A percentile compares a stretch with the other conserved stretches of the same genome.
These are phyloP conservation scores for Hoplostethus atlanticus DNA, from an alignment of 2,797 vertebrate species.

Conservation along the genomic window DNA sequence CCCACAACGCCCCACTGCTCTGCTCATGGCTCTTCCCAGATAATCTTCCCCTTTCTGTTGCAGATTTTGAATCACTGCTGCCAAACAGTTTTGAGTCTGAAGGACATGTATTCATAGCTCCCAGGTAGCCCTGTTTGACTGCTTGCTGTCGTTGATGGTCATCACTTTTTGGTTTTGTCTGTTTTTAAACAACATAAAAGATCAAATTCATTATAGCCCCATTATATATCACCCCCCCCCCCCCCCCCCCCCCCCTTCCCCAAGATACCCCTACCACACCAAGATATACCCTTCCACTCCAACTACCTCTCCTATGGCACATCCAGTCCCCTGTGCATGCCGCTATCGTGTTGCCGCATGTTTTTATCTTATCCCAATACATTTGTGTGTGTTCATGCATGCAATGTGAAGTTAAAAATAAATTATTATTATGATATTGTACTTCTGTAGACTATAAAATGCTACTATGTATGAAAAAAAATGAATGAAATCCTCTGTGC, in stretches of 20 bases:
- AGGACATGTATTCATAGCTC: constrained; percentile 99
- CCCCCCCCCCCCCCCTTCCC: constrained; percentile 45
- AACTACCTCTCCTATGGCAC: constrained; percentile 4
- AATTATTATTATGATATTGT: not conserved
- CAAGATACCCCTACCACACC: constrained; percentile 25
- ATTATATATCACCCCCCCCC: constrained; percentile 10
- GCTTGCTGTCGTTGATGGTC: constrained; percentile 82
- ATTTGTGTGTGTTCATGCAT: constrained; percentile 25
- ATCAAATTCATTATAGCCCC: too few species aligned
- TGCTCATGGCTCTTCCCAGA: constrained; percentile 84
- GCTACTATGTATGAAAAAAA: not conserved
- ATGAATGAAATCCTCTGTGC: constrained; percentile 33
- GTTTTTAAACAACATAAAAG: too few species aligned
- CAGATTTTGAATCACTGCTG: constrained; percentile 99
- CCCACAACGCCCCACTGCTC: constrained; percentile 80
- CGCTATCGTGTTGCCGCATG: constrained; percentile 65
- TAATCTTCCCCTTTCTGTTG: constrained; percentile 99
- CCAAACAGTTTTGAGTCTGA: constrained; percentile 99
- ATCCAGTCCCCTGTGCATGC: constrained; percentile 53
- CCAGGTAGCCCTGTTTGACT: constrained; percentile 97
- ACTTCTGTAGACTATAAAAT: constrained; percentile 10
- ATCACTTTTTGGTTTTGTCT: constrained; percentile 69
- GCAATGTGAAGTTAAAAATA: constrained; percentile 15
- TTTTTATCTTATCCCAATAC: constrained; percentile 26
- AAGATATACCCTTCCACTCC: constrained; percentile 23